Conservation (phyloP, 1,140 invertebrate species). For the Trypoxylus dichotomus region DNA sequence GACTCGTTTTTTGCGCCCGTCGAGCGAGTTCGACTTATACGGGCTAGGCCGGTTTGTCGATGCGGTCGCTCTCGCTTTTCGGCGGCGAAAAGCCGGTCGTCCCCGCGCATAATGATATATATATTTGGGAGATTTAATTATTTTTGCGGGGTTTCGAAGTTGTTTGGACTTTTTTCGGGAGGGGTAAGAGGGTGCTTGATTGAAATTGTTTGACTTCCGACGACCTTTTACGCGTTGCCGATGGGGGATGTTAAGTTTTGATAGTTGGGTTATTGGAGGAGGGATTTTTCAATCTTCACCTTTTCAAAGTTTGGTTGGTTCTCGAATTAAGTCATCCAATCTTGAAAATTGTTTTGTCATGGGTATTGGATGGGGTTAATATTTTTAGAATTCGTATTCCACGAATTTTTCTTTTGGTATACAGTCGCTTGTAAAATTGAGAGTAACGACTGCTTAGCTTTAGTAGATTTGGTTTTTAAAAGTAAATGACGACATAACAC, state of each 20-base stretch:
- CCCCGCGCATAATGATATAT: neutral
- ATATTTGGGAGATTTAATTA: constrained; percentile 30
- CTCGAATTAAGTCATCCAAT: too few relatives aligned
- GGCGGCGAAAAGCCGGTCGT: too few relatives aligned
- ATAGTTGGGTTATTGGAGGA: neutral
- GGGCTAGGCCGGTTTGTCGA: neutral
- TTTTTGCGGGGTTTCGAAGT: constrained; percentile 22
- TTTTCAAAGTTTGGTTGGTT: too few relatives aligned
- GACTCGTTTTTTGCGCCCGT: neutral
- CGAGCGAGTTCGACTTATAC: neutral
- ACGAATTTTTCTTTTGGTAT: too few relatives aligned
- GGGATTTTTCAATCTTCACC: neutral
- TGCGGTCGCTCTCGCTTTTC: neutral
- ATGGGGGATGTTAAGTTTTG: neutral
- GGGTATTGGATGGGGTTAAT: too few relatives aligned
- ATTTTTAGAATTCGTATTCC: too few relatives aligned
- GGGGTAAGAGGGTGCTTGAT: neutral
- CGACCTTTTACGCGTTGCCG: neutral
- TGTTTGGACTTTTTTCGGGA: neutral
- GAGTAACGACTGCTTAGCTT: too few relatives aligned
- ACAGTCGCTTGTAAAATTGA: too few relatives aligned
- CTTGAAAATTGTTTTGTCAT: too few relatives aligned
- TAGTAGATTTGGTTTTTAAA: too few relatives aligned
- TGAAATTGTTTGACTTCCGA: neutral
- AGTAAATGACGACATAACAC: too few relatives aligned